These are phyloP conservation scores for Taurulus bubalis DNA, from an alignment of 2,113 vertebrate genomes.

Conservation along the genomic window DNA sequence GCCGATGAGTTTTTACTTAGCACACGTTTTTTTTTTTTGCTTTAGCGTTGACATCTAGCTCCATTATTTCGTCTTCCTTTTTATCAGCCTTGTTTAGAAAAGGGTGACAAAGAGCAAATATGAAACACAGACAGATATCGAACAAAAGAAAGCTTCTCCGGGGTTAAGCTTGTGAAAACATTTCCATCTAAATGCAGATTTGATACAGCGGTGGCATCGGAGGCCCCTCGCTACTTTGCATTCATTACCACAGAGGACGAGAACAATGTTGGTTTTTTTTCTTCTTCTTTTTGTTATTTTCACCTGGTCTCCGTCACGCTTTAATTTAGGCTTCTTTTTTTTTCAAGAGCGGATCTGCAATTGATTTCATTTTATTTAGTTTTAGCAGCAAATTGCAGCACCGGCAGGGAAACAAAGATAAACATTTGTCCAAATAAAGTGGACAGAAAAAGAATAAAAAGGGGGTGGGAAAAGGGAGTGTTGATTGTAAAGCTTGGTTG, in stretches of 20 bases:
- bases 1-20: not conserved
- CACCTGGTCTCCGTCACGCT: constrained; percentile 35
- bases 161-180: constrained; percentile 77
- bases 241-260: constrained; percentile 72
- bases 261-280: constrained; percentile 28
- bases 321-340: constrained; percentile 58
- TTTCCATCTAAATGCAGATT: constrained; percentile 88
- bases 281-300: constrained; percentile 3
- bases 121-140: constrained; percentile 66
- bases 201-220: constrained; percentile 57
- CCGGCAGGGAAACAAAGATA: constrained; percentile 30
- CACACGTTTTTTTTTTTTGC: not conserved
- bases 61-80: constrained; percentile 24
- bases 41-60: constrained; percentile 8
- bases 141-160: constrained; percentile 70
- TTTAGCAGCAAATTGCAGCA: constrained; percentile 53
- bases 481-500: constrained; percentile 31
- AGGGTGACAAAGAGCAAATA: constrained; percentile 54
- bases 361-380: constrained; percentile 69
- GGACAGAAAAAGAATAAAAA: constrained; percentile 19
- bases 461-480: constrained; percentile 2
- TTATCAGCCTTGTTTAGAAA: constrained; percentile 58
- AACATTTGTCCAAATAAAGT: constrained; percentile 58
- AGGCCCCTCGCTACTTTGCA: constrained; percentile 53
- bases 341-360: constrained; percentile 47